Evolutionary conservation across 2,113 vertebrate genomes (phyloP).

Genomic region (Pomatorhinus ruficollis): DNA sequence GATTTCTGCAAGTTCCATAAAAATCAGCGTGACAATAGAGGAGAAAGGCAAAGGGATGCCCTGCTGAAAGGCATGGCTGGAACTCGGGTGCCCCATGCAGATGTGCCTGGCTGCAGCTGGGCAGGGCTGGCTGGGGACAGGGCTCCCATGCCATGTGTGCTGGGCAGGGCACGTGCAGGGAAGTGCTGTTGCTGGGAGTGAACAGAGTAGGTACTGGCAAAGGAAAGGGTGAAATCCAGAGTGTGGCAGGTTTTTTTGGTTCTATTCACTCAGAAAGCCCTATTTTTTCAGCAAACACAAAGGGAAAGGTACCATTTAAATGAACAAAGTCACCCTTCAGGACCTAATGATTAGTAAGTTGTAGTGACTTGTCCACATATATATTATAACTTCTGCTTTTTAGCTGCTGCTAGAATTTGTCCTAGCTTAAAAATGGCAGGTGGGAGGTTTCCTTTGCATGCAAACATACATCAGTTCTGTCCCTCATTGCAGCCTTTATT

Average conservation of each 20-base stretch:
- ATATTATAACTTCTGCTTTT: not conserved
- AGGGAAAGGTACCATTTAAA: not conserved
- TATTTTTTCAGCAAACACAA: not conserved
- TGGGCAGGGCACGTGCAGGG: not conserved
- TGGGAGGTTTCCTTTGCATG: not conserved
- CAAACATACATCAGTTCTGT: not conserved
- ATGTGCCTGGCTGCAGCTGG: not conserved
- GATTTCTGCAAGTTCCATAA: not conserved
- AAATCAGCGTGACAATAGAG: not conserved
- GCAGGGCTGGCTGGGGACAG: not conserved
- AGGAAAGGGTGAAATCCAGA: not conserved
- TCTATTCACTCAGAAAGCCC: not conserved
- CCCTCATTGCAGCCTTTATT: not conserved
- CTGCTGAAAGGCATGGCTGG: not conserved
- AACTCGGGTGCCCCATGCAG: accelerated
- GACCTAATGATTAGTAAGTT: not conserved
- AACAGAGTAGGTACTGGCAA: not conserved
- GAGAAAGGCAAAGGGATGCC: not conserved
- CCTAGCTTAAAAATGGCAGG: not conserved
- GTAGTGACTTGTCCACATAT: not conserved
- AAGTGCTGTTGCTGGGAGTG: not conserved
- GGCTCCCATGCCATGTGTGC: not conserved
- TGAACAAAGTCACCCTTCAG: not conserved
- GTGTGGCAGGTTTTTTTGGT: not conserved
- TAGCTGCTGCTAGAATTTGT: not conserved